Evolutionary conservation across 2,888 invertebrate genomes (phyloP), one percentile per base, ranked within the genome.

Genomic region (Unio delphinus): DNA sequence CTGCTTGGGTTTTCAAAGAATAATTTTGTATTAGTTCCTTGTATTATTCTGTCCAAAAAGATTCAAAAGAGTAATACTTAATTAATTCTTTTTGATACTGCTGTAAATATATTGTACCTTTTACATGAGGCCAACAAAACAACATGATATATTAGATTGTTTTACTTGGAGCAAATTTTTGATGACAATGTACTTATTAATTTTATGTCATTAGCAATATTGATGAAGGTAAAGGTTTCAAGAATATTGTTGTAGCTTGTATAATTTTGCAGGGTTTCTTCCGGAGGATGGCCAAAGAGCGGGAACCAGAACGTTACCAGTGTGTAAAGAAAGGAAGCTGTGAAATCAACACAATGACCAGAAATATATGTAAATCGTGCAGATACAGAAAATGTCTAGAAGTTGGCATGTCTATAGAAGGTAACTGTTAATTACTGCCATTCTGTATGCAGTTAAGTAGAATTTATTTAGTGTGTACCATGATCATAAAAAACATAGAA

Each of bases 391-490:
- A 87, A 65, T 90, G 90, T 74, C 68, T 87, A 6, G 78, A 78
- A n/a, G 86, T 82, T n/a, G 89, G 89, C 58, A 90, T 90, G 90
- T 88, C 87, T 15, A 82, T 87, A 18, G 84, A 87, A 74, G 89
- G 89, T 89, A 68, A 61, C 74, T 72, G 26, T 45, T 5, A 45
- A 34, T 26, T 17, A 59, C 26, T 26, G n/a, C 59, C 11, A 59
- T 26, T 45, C 15, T 45, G 15, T 45, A 45, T 45, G 15, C 11
- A 11, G 45, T 45, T 45, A 45, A 15, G 45, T 15, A 15, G 8
- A 11, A 45, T 45, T 45, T 45, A 45, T 45, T 45, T 15, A 45
- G 3, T 45, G 45, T 3, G 3, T 45, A 45, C 45, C 45, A 45
- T 45, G 15, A 11, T 15, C 4, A 45, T 45, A 45, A 45, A 11